Evolutionary conservation across 2,113 vertebrate genomes (phyloP).

Genomic region (Garra rufa): DNA sequence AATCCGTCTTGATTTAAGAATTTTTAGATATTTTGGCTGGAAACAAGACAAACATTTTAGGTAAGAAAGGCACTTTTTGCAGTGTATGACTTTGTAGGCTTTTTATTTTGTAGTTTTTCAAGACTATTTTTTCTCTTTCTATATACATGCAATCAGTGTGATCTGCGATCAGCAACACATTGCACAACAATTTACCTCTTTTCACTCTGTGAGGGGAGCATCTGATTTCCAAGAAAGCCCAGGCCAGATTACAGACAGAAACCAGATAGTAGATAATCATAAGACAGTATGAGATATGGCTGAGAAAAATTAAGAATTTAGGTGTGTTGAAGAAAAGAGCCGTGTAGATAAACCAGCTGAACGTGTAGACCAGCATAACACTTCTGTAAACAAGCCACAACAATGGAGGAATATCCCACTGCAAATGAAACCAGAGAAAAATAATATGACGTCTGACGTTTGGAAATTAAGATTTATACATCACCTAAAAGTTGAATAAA

Average conservation of each 20-base stretch:
- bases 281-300: slow-evolving; percentile 41
- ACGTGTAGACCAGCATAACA: slow-evolving; percentile 38
- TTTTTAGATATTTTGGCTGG: no score
- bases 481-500: no score
- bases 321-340: slow-evolving; percentile 38
- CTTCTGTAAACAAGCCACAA: slow-evolving; percentile 46
- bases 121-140: neutral
- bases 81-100: no score
- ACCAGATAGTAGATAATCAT: slow-evolving; percentile 50
- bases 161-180: neutral
- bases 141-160: neutral
- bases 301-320: slow-evolving; percentile 49
- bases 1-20: no score
- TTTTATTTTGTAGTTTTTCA: no score
- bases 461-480: no score
- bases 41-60: no score
- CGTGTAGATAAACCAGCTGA: slow-evolving; percentile 48
- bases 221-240: slow-evolving; percentile 23
- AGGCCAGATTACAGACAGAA: slow-evolving; percentile 39
- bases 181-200: neutral
- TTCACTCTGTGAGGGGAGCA: neutral
- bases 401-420: slow-evolving; percentile 54
- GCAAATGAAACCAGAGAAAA: neutral
- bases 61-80: no score
- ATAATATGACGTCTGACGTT: neutral